Evolutionary conservation across 2,797 vertebrate genomes (phyloP).

Genomic region (Holocentrus rufus): DNA sequence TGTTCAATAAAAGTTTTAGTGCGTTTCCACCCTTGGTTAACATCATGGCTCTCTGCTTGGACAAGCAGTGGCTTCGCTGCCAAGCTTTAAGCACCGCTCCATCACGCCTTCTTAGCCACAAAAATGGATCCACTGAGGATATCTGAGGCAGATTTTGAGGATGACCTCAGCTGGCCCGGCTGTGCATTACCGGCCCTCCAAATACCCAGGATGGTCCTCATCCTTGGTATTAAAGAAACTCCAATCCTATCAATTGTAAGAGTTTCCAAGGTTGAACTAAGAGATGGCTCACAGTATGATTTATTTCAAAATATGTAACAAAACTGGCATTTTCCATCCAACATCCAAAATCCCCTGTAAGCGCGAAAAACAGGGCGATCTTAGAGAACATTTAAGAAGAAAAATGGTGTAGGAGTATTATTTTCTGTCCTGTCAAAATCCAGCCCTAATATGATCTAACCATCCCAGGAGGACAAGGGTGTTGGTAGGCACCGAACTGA

Average conservation of each 20-base stretch:
- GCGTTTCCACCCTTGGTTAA: conserved; percentile 24
- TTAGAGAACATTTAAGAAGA: too few relatives aligned
- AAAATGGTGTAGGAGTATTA: neutral
- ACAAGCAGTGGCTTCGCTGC: conserved; percentile 13
- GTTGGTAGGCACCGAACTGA: conserved; percentile 37
- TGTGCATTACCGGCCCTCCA: conserved; percentile 14
- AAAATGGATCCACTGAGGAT: conserved; percentile 6
- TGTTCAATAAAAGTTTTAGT: neutral
- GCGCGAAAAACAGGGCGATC: too few relatives aligned
- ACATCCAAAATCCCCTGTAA: neutral
- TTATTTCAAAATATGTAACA: conserved; percentile 4
- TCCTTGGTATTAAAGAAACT: neutral
- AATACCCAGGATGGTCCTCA: neutral
- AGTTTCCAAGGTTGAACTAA: neutral
- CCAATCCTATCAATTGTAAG: neutral
- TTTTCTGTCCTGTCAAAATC: conserved; percentile 9
- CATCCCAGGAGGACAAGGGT: conserved; percentile 41
- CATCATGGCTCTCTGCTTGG: conserved; percentile 6
- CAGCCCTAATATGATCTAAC: neutral
- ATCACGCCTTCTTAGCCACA: conserved; percentile 5
- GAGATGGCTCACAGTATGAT: too few relatives aligned
- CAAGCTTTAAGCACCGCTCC: neutral
- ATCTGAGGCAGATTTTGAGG: conserved; percentile 22
- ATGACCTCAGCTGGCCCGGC: conserved; percentile 43
- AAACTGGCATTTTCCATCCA: neutral